These are phyloP conservation scores for Platyrinchus mystaceus DNA, from an alignment of 2,797 vertebrate species.

Conservation along the genomic window DNA sequence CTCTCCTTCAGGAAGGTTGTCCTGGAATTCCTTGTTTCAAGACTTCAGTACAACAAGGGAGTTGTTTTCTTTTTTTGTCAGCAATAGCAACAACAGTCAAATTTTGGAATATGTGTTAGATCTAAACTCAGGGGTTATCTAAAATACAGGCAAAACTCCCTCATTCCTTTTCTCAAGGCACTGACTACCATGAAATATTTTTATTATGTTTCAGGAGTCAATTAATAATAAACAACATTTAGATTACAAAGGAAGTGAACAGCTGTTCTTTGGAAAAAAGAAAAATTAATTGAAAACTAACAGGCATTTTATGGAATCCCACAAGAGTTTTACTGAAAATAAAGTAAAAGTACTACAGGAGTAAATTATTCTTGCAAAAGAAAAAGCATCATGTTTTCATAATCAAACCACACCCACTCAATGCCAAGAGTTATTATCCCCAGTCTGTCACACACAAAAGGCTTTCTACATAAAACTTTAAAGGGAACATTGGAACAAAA, in stretches of 20 bases:
- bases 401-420: background rate
- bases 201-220: constrained; percentile 56
- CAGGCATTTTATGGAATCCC: background rate
- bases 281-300: background rate
- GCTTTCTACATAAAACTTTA: background rate
- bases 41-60: background rate
- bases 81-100: background rate
- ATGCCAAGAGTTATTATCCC: background rate
- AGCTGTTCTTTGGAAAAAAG: background rate
- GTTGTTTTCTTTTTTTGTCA: background rate
- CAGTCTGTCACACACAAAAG: background rate
- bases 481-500: background rate
- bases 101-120: background rate
- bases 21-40: background rate
- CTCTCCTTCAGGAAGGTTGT: background rate
- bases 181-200: constrained; percentile 45
- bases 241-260: background rate
- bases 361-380: background rate
- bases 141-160: background rate
- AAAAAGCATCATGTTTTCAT: background rate
- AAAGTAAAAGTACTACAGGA: background rate
- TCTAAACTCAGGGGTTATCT: background rate
- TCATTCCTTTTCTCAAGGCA: background rate
- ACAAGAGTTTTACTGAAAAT: background rate
- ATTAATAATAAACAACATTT: constrained; percentile 1